phyloP scores from a whole-genome alignment of 1,140 invertebrate genomes.

The Apocrypta bakeri region DNA sequence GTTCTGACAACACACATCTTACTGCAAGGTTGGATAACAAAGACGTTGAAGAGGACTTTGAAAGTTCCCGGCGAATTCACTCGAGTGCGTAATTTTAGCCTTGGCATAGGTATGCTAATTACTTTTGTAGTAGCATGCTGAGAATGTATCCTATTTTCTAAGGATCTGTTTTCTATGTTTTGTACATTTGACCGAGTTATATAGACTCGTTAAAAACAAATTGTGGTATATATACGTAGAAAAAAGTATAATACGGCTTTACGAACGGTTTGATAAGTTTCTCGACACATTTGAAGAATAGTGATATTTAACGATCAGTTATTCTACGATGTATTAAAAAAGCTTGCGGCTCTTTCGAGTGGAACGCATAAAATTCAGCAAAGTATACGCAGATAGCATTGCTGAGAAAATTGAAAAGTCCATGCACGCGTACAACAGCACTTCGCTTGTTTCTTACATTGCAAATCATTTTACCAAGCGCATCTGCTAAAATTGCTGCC shows the following conservation, averaged over 20 bases:
- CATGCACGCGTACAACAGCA: background rate
- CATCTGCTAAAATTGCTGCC: background rate
- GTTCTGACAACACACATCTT: background rate
- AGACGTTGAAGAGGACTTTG: background rate
- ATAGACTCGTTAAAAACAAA: no score
- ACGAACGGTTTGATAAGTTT: no score
- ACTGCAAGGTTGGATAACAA: background rate
- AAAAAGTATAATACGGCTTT: no score
- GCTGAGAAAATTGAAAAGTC: slow-evolving; percentile 12
- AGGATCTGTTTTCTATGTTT: background rate
- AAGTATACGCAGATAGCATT: background rate
- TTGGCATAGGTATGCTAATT: background rate
- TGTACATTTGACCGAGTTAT: no score
- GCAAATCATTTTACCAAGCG: no score
- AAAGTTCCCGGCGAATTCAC: background rate
- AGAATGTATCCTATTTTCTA: background rate
- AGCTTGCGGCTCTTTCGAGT: no score
- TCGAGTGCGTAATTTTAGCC: background rate
- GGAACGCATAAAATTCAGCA: background rate
- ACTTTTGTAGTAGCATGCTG: no score
- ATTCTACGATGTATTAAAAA: no score
- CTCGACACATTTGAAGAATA: no score
- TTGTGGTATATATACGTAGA: no score
- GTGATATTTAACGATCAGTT: no score
- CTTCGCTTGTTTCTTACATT: no score